Base-by-base conservation (phyloP, 2,113 vertebrate genomes). In the Macquaria ambigua region DNA sequence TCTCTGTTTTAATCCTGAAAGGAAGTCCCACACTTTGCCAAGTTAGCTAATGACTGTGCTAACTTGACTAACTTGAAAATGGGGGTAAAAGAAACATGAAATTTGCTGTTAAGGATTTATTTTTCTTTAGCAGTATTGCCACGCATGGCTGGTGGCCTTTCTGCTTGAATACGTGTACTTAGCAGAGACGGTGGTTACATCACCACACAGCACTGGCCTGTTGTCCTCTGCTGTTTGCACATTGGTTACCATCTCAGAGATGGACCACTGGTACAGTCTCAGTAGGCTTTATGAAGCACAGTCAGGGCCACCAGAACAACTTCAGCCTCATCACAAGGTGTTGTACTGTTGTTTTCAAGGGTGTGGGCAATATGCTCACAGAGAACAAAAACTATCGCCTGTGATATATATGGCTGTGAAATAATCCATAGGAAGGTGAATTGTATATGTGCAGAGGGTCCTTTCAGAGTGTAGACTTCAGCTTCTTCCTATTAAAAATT, bases 401-500 rank as follows among this genome's bases (percentile, higher is more conserved):
- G 11, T 39, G 16, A 66, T 59, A 43, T 31, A 37, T 31, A 43
- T 48, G 18, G 9, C 21, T 14, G 5, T 69, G 21, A 83, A 64
- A 64, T 55, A 75, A 72, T 77, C 67, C 63, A 68, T 18, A 55
- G 55, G 56, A 59, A 72, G 39, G 20, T 14, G 31, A 67, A 48
- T 86, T 82, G 59, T 46, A 46, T 68, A 46, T 68, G 73, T 64
- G 37, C 41, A 6, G 7, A 31, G 69, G 70, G 69, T 75, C 11
- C 55, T 70, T 43, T 74, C 34, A 18, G 25, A 53, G 52, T 62
- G 48, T 16, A 64, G 53, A 66, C 37, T 56, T 37, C 5, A 68
- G 46, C 63, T 39, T 61, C 20, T 8, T 48, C 16, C 14, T 43
- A 69, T 87, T 69, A 81, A 83, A 87, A n/a, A 77, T 77, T 85